Conservation (phyloP, 2,797 vertebrate genomes). For the Strix occidentalis region DNA sequence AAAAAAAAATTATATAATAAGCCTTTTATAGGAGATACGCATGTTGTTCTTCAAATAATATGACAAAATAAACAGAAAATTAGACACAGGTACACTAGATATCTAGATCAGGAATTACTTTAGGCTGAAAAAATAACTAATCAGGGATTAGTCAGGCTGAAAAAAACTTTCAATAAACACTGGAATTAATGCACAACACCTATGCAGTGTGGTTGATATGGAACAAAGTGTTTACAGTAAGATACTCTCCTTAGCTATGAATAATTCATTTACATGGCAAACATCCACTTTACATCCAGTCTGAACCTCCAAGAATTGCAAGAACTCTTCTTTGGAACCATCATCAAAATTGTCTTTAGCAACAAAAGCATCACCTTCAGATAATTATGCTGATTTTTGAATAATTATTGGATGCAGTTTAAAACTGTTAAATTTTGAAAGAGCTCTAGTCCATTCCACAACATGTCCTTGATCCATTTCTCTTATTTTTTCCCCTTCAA, state of each 20-base stretch:
- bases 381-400: not conserved
- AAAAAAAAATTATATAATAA: not conserved
- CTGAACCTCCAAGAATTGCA: not conserved
- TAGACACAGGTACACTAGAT: not conserved
- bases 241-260: not conserved
- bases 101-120: not conserved
- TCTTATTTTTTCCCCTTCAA: not conserved
- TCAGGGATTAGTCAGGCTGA: not conserved
- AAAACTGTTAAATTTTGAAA: not conserved
- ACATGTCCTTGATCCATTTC: not conserved
- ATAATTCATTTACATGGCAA: not conserved
- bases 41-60: not conserved
- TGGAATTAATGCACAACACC: not conserved
- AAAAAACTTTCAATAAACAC: not conserved
- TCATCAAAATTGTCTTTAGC: not conserved
- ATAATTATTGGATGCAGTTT: not conserved
- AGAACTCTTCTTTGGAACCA: not conserved
- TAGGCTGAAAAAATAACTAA: not conserved
- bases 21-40: rapidly evolving
- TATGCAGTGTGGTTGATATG: not conserved
- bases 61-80: not conserved
- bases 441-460: not conserved
- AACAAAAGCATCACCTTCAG: not conserved
- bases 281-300: not conserved
- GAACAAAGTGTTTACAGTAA: not conserved